Evolutionary conservation across 2,113 vertebrate genomes (phyloP).

Genomic region (Harpagus bidentatus): DNA sequence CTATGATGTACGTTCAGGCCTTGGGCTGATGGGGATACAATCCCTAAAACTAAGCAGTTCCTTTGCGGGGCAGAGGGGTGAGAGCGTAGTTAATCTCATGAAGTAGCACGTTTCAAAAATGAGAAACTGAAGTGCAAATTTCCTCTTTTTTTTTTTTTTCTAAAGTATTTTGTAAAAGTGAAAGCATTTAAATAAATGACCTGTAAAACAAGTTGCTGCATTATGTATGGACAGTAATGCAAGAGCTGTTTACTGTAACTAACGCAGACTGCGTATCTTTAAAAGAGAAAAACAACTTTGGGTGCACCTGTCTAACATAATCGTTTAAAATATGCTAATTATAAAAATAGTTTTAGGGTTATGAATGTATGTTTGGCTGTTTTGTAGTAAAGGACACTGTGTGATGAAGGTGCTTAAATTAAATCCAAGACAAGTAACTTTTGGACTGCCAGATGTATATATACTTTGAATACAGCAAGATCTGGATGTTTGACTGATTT

Average conservation of each 20-base stretch:
- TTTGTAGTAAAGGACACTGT: conserved; percentile 75
- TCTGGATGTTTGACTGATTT: conserved; percentile 54
- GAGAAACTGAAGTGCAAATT: conserved; percentile 58
- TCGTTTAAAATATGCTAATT: conserved; percentile 63
- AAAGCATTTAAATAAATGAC: conserved; percentile 67
- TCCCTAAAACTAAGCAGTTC: background rate
- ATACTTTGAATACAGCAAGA: conserved; percentile 67
- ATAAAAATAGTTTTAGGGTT: conserved; percentile 64
- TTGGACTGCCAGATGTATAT: conserved; percentile 64
- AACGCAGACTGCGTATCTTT: background rate
- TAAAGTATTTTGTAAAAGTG: conserved; percentile 59
- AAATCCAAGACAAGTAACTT: conserved; percentile 63
- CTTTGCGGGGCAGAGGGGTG: conserved; percentile 40
- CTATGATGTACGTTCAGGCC: background rate
- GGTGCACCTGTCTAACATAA: conserved; percentile 39
- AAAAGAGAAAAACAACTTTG: conserved; percentile 22
- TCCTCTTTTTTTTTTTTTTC: conserved; percentile 35
- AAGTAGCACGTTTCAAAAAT: conserved; percentile 43
- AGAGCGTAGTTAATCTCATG: conserved; percentile 16
- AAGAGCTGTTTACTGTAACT: background rate
- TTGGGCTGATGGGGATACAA: background rate
- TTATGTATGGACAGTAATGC: conserved; percentile 5
- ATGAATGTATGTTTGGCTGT: conserved; percentile 71
- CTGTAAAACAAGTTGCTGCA: conserved; percentile 30
- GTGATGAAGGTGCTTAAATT: conserved; percentile 75